Evolutionary conservation across 2,113 vertebrate genomes (phyloP), one percentile per base, ranked within the genome.

Genomic region (Gavia stellata): DNA sequence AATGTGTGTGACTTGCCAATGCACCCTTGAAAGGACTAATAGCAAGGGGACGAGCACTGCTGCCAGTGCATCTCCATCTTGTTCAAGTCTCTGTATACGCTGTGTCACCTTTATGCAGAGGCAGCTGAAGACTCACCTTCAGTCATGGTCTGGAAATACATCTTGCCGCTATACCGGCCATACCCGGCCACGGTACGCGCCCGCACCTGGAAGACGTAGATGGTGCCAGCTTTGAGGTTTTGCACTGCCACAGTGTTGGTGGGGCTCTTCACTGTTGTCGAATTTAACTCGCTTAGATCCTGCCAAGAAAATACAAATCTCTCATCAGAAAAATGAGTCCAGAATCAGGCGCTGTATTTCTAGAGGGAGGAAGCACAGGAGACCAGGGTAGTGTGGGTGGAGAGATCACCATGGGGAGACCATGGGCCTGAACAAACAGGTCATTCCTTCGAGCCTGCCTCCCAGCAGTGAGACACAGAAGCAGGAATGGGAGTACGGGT

Each of bases 61-160:
- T 70, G 26, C 25, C 72, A 40, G 13, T 6, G 36, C 62, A 33
- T 2, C 38, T 59, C 44, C 19, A 6, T 8, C 55, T 25, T 23
- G 34, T 25, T 49, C 72, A 52, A 12, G 7, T 18, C 18, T 36
- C 33, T 67, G 20, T 9, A 73, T 42, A 21, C 18, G 29, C 55
- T 7, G 8, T 44, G n/a, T 10, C 36, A 52, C 49, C 23, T 14
- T 17, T 1, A 3, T 2, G 20, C 21, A 45, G 71, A 13, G 56
- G 68, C 47, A 80, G 80, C 26, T 65, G 47, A 19, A 42, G 50
- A 31, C 99, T 95, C 96, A 99, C 99, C 99, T 98, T 99, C 99
- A 11, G 99, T 99, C 99, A 99, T 99, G 88, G 99, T 99, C 97
- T 99, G 99, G 98, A 99, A 99, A 93, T 99, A 99, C 99, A 99